Percentiles rank a stretch among this genome's conserved stretches.
These are phyloP conservation scores for Hydrochoerus hydrochaeris DNA, from an alignment of 2,113 vertebrate genomes.

Conservation along the genomic window DNA sequence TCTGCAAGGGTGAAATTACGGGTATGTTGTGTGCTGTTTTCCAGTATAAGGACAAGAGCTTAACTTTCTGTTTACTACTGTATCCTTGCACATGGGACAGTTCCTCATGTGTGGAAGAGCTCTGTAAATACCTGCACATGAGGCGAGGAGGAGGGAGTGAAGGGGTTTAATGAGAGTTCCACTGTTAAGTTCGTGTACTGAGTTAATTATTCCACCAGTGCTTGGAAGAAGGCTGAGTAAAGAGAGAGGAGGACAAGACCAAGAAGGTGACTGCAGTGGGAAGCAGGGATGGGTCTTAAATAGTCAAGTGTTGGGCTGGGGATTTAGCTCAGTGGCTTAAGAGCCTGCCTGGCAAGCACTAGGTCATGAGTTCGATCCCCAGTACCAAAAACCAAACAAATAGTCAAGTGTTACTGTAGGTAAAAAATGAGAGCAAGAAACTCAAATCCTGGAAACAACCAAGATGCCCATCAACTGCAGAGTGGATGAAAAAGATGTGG, in stretches of 20 bases:
- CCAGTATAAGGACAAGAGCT: not conserved
- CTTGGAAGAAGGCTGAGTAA: not conserved
- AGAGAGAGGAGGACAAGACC: not conserved
- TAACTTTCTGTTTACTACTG: not conserved
- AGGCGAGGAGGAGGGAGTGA: not conserved
- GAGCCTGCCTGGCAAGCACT: too few species aligned
- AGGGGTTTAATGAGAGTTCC: not conserved
- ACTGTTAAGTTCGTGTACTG: not conserved
- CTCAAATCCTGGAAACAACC: too few species aligned
- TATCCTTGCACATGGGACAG: not conserved
- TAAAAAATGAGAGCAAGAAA: not conserved
- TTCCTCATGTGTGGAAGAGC: not conserved
- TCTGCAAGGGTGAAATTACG: not conserved
- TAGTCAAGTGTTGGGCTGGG: not conserved
- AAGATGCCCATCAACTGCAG: too few species aligned
- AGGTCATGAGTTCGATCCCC: too few species aligned
- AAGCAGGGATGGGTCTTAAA: not conserved
- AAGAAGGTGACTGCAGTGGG: accelerated
- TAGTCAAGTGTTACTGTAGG: not conserved
- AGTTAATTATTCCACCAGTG: not conserved
- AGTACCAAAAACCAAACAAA: too few species aligned
- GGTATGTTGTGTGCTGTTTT: not conserved
- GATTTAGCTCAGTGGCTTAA: too few species aligned
- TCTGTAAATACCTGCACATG: not conserved
- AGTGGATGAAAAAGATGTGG: too few species aligned